Evolutionary conservation across 2,888 invertebrate genomes (phyloP), one percentile per base, ranked within the genome.

Genomic region (Synergus japonicus): DNA sequence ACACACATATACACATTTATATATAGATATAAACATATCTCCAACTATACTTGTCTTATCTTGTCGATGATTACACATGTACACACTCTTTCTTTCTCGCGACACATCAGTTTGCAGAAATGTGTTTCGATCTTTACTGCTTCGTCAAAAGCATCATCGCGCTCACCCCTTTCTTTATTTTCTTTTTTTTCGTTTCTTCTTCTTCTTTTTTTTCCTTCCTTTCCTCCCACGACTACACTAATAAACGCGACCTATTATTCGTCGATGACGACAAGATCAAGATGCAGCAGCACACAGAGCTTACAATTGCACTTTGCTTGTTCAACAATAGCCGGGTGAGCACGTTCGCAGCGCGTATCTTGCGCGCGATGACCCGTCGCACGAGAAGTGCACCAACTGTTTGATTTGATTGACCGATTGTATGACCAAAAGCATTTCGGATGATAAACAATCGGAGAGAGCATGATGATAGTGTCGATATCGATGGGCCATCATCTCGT

Each of bases 371-470:
- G 60, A n/a, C 12, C 54, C 46, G 46, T 46, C 10, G 54, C 49
- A 73, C 54, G 73, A 54, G 54, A 73, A 54, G 18, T 49, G 29
- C 15, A 22, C 49, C 49, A 46, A 49, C 49, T 37, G n/a, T 66
- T 37, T 60, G 22, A 60, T 73, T 73, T 54, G 13, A 69, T n/a
- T 69, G 44, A 46, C 22, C 43, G 43, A 43, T 44, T 44, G 46
- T 22, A 49, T 9, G 73, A 73, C 37, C 37, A 73, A n/a, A 10
- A 66, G 43, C 15, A 10, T 41, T 66, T 43, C 41, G 10, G 43
- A 18, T 43, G 41, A 43, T 66, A 66, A 41, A 41, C 66, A 41
- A 43, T 41, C 10, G 41, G n/a, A 66, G 37, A 15, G 37, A 13
- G 29, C 41, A 65, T 65, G 37, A n/a, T 66, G 41, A 66, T 66